A percentile compares a stretch with the other conserved stretches of the same genome.
These are phyloP conservation scores for Monodelphis domestica DNA, from an alignment of 2,797 vertebrate genomes.

Conservation along the genomic window DNA sequence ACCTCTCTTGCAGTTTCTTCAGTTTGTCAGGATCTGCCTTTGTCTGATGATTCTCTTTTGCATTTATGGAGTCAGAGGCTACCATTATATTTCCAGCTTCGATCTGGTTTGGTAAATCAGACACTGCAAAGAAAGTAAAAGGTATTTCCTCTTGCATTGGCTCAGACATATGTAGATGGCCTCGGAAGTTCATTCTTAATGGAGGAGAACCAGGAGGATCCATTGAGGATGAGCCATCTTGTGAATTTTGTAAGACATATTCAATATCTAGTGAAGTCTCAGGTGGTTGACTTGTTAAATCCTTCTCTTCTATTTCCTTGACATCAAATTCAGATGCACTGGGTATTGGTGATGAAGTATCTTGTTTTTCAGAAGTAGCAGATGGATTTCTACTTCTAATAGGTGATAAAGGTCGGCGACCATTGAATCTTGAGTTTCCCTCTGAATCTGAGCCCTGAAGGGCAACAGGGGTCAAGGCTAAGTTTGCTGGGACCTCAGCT, in stretches of 20 bases:
- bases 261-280: neutral
- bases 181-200: conserved; percentile 58
- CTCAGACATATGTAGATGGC: conserved; percentile 15
- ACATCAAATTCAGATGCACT: conserved; percentile 23
- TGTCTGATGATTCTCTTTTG: conserved; percentile 49
- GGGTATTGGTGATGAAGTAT: conserved; percentile 17
- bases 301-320: conserved; percentile 10
- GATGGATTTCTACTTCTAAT: conserved; percentile 54
- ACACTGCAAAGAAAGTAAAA: conserved; percentile 52
- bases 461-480: neutral
- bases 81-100: neutral
- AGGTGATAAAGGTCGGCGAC: conserved; percentile 59
- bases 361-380: conserved; percentile 38
- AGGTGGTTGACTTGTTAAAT: conserved; percentile 28
- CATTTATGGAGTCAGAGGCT: conserved; percentile 15
- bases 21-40: conserved; percentile 79
- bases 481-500: neutral
- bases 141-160: conserved; percentile 59
- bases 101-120: conserved; percentile 66
- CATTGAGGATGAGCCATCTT: conserved; percentile 1
- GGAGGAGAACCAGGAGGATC: conserved; percentile 51
- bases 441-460: conserved; percentile 40
- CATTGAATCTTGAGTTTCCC: conserved; percentile 39
- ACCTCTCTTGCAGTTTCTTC: conserved; percentile 80
- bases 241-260: conserved; percentile 30